These are phyloP conservation scores for Parauchenoglanis punctatus DNA, from an alignment of 2,797 vertebrate species.

Conservation along the genomic window DNA sequence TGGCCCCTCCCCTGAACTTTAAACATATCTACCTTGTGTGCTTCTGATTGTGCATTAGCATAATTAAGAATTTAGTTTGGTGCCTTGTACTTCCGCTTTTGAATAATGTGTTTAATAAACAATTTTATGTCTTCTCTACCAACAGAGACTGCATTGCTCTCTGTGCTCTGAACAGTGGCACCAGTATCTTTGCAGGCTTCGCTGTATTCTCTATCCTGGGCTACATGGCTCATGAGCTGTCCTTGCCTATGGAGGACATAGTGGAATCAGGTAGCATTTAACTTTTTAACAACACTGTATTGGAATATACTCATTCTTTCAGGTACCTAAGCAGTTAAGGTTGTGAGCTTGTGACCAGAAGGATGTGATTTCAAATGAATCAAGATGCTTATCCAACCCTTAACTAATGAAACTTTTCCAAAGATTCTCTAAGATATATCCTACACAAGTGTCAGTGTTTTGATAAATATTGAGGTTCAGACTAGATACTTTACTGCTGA, in stretches of 20 bases:
- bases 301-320: not conserved
- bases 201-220: slow-evolving; percentile 89
- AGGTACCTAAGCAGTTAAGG: not conserved
- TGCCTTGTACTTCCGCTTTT: not conserved
- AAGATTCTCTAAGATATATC: not conserved
- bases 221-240: slow-evolving; percentile 83
- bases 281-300: slow-evolving; percentile 10
- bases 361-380: not conserved
- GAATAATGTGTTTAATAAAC: not conserved
- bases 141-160: slow-evolving; percentile 85
- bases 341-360: not conserved
- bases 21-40: not conserved
- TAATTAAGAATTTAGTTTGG: not conserved
- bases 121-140: slow-evolving; percentile 1
- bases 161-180: slow-evolving; percentile 85
- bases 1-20: not conserved
- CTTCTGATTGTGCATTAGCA: not conserved
- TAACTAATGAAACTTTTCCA: not conserved
- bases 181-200: slow-evolving; percentile 87
- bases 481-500: not conserved
- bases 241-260: slow-evolving; percentile 70
- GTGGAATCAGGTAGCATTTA: slow-evolving; percentile 72
- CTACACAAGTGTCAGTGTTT: not conserved
- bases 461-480: not conserved
- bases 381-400: not conserved